Conservation (phyloP, 1,140 invertebrate genomes). For the Leptinotarsa undecemlineata region DNA sequence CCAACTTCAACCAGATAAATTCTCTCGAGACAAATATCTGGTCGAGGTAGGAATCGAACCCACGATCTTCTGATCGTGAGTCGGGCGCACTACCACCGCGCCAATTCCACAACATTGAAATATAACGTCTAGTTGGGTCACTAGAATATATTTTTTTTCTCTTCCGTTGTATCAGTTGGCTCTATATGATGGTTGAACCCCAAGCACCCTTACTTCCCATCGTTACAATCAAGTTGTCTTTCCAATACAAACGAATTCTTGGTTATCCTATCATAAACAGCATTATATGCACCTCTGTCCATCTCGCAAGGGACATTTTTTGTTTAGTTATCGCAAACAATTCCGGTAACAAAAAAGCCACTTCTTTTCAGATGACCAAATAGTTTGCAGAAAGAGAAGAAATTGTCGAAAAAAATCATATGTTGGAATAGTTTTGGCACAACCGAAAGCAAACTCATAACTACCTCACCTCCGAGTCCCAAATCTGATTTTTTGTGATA, state of each 20-base stretch:
- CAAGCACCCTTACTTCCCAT: too few relatives aligned
- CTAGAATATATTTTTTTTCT: too few relatives aligned
- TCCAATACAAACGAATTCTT: conserved; percentile 36
- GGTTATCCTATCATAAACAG: conserved; percentile 12
- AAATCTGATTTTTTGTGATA: neutral
- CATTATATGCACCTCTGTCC: neutral
- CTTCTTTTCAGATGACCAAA: conserved; percentile 24
- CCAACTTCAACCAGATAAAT: too few relatives aligned
- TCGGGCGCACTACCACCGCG: too few relatives aligned
- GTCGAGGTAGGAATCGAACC: too few relatives aligned
- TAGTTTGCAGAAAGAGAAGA: conserved; percentile 28
- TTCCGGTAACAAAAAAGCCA: conserved; percentile 25
- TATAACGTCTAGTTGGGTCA: too few relatives aligned
- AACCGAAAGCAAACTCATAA: conserved; percentile 10
- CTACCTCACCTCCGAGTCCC: conserved; percentile 27
- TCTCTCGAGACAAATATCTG: too few relatives aligned
- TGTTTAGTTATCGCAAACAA: conserved; percentile 28
- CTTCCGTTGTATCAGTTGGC: too few relatives aligned
- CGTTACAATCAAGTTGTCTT: conserved; percentile 9
- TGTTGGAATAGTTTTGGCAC: conserved; percentile 6
- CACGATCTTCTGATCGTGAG: too few relatives aligned
- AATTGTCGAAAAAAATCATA: conserved; percentile 31
- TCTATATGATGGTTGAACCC: too few relatives aligned
- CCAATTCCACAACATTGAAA: too few relatives aligned
- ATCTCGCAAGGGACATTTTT: neutral